Conservation (phyloP, 30 jellyfish, hydroid and myxozoan genomes). For the Chrysaora quinquecirrha region DNA sequence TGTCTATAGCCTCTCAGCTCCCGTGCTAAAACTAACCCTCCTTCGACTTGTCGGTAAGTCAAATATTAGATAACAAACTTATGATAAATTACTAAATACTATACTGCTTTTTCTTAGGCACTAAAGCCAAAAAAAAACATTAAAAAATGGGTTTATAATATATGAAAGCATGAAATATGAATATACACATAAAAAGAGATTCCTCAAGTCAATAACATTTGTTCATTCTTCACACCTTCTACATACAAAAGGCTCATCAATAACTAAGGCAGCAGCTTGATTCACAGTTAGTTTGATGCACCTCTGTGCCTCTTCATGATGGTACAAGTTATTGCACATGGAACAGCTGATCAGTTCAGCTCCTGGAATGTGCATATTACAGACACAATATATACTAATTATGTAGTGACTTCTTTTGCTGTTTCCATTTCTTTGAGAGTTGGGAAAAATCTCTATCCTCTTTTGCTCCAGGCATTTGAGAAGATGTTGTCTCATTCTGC, state of each 20-base stretch:
- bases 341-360: neutral
- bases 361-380: conserved; percentile 18
- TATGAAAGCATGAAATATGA: too few species aligned
- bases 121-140: too few species aligned
- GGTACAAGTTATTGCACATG: conserved; percentile 14
- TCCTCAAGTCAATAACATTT: too few species aligned
- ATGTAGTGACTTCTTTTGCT: neutral
- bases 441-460: conserved; percentile 12
- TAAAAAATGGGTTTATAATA: too few species aligned
- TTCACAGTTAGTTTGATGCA: conserved; percentile 11
- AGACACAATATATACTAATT: neutral
- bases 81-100: too few species aligned
- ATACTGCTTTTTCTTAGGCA: too few species aligned
- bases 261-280: conserved; percentile 38
- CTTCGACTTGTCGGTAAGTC: too few species aligned
- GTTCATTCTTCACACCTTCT: conserved; percentile 26
- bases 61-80: too few species aligned
- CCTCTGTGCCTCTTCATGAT: conserved; percentile 13
- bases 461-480: conserved; percentile 9
- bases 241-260: conserved; percentile 5
- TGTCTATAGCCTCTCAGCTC: too few species aligned
- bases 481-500: conserved; percentile 41
- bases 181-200: too few species aligned
- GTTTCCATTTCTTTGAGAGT: neutral
- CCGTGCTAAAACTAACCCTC: too few species aligned